A percentile compares a stretch with the other conserved stretches of the same genome.
Conservation (phyloP, 2,797 vertebrate genomes). For the Melanogrammus aeglefinus region DNA sequence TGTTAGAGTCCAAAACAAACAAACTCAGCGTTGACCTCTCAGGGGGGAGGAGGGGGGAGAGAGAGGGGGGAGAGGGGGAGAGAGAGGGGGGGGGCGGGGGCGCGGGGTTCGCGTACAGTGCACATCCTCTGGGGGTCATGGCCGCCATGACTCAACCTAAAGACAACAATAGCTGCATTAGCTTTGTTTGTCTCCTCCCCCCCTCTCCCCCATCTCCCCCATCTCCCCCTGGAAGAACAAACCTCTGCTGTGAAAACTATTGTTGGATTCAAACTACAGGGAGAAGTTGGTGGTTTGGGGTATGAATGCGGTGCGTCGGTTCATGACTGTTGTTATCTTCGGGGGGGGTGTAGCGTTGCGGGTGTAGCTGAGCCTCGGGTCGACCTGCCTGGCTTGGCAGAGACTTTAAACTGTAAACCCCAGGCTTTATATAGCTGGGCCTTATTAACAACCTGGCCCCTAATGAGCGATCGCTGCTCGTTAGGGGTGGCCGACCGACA, state of each 20-base stretch:
- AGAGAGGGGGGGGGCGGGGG: constrained; percentile 23
- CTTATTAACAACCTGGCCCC: constrained; percentile 51
- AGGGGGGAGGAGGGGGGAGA: no score
- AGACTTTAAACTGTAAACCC: no score
- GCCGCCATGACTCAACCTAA: constrained; percentile 64
- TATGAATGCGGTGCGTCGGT: no score
- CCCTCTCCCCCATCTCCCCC: constrained; percentile 47
- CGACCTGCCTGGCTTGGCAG: no score
- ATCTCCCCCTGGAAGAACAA: constrained; percentile 28
- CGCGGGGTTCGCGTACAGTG: constrained; percentile 65
- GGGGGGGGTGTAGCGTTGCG: no score
- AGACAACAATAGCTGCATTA: constrained; percentile 62
- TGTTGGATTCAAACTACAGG: no score
- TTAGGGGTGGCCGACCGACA: constrained; percentile 60
- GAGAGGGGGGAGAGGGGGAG: no score
- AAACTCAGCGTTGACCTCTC: constrained; percentile 57
- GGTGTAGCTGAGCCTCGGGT: no score
- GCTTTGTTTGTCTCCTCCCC: constrained; percentile 55
- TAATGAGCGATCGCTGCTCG: constrained; percentile 66
- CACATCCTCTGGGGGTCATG: constrained; percentile 55
- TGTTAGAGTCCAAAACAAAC: constrained; percentile 71
- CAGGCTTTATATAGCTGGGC: constrained; percentile 36
- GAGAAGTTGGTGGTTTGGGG: no score
- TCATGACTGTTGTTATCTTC: no score
- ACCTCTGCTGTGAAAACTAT: constrained; percentile 5